Evolutionary conservation across 1,140 invertebrate species (phyloP).

Genomic region (Uloborus diversus): DNA sequence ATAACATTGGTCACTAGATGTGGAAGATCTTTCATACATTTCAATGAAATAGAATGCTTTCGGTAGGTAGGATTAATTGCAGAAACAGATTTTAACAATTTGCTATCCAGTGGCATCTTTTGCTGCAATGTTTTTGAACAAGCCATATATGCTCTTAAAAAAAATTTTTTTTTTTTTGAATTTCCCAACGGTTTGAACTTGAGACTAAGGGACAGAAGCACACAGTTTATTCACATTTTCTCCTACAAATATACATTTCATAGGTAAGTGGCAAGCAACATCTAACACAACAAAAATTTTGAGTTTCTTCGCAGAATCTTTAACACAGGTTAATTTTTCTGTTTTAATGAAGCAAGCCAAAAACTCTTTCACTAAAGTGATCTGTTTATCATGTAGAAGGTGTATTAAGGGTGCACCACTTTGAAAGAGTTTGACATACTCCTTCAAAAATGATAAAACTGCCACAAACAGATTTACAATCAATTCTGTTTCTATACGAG

Average conservation of each 20-base stretch:
- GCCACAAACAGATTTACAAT: too few relatives aligned
- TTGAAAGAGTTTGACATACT: not conserved
- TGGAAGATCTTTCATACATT: too few relatives aligned
- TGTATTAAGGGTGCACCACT: not conserved
- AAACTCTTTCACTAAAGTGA: not conserved
- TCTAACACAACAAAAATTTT: not conserved
- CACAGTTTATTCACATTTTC: not conserved
- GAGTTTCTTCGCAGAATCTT: not conserved
- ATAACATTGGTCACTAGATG: too few relatives aligned
- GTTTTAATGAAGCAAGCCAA: constrained; percentile 5
- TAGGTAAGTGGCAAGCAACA: not conserved
- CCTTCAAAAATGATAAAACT: too few relatives aligned
- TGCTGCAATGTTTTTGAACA: not conserved
- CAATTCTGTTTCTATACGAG: too few relatives aligned
- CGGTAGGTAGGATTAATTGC: not conserved
- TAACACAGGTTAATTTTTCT: not conserved
- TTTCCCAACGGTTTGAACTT: not conserved
- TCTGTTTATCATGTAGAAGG: constrained; percentile 1
- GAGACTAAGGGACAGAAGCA: not conserved
- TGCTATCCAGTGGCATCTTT: not conserved
- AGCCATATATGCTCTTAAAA: not conserved
- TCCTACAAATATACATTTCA: constrained; percentile 11
- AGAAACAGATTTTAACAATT: not conserved
- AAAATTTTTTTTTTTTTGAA: not conserved
- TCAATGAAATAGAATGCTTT: too few relatives aligned